These are phyloP conservation scores for Alca torda DNA, from an alignment of 2,797 vertebrate genomes.

Conservation along the genomic window DNA sequence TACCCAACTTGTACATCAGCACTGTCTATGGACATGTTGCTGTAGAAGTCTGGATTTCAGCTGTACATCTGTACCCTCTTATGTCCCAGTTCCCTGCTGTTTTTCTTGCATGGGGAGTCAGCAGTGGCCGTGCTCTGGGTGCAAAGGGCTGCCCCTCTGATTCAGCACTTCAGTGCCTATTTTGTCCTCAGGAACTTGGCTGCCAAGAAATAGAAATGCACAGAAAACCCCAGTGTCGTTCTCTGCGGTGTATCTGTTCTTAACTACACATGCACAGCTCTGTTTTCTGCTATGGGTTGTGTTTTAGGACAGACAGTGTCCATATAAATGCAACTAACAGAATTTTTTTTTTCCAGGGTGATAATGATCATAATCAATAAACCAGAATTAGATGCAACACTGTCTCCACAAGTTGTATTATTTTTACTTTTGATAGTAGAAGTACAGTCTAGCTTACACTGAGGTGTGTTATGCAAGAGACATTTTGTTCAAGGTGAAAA, in stretches of 20 bases:
- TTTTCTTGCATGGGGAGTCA: neutral
- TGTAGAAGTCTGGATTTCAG: neutral
- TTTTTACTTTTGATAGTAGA: neutral
- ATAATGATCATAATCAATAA: neutral
- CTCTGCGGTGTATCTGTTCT: neutral
- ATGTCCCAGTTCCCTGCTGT: neutral
- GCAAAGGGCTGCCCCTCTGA: neutral
- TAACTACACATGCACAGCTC: neutral
- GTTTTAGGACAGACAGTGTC: neutral
- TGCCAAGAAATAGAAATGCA: neutral
- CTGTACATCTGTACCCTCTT: neutral
- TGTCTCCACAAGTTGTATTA: neutral
- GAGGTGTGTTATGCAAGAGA: neutral
- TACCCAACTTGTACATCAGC: neutral
- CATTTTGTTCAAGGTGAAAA: constrained; percentile 22
- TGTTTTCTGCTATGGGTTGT: neutral
- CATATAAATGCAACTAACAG: neutral
- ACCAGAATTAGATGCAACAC: neutral
- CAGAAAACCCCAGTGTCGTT: neutral
- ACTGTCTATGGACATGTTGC: neutral
- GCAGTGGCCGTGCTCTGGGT: rapidly evolving
- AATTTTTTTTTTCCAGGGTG: neutral
- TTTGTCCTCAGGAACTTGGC: neutral
- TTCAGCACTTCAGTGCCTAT: neutral
- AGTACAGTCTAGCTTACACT: neutral